Base-by-base conservation (phyloP, 1,140 invertebrate species). In the Meloidogyne exigua region DNA sequence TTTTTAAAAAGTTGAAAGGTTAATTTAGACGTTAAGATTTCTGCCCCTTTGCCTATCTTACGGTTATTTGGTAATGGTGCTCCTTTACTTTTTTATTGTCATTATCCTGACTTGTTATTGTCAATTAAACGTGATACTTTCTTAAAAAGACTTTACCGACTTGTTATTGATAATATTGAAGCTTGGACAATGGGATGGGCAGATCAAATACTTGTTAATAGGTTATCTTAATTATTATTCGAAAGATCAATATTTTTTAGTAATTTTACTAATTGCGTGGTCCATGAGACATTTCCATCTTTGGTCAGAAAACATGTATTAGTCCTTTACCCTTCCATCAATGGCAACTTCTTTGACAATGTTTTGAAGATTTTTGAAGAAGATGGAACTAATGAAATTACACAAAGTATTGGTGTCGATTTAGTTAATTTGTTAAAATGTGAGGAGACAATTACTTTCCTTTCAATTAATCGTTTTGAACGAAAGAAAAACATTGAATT, bases 401-500 rank as follows among this genome's bases (percentile, higher is more conserved):
- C 12, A 23, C 25, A 23, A 26, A 23, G n/a, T 25, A 18, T 18
- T 72, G 57, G 26, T 57, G 72, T n/a, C 4, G 49, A 36, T 68
- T 65, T 39, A 12, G 49, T 57, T 57, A n/a, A 57, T 57, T 57
- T 57, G n/a, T n/a, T 57, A 57, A 64, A 76, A 10, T 13, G 11
- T 10, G 57, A 26, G 18, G 63, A 75, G 49, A 74, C 42, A 25
- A 32, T 66, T 83, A 86, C 94, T 63, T 93, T 98, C 84, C 88
- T 99, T 1, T 98, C 96, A 0, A 92, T 99, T 74, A 99, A 99
- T 89, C 91, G 97, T 82, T 99, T 95, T 89, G 96, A 99, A 87
- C 91, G 93, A 13, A 99, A 99, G 87, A 99, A 99, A 88, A 94
- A 96, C 88, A 89, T 99, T 9, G 89, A 89, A 21, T 88, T 99